A percentile compares a stretch with the other conserved stretches of the same genome.
Conservation (phyloP, 2,113 vertebrate genomes). For the Barnardius zonarius region DNA sequence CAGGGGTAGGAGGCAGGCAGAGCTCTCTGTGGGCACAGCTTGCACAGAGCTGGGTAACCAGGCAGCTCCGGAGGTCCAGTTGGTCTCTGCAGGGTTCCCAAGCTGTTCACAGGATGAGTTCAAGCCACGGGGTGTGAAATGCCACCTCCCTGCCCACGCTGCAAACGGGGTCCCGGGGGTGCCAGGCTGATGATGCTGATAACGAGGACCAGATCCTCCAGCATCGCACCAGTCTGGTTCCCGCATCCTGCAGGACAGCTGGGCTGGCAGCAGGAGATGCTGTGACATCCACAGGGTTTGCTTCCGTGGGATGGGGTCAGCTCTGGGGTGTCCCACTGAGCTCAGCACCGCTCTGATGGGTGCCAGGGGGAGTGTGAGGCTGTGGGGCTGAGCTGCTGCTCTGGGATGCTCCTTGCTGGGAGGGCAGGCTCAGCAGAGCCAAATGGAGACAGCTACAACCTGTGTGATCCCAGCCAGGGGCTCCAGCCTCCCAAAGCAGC, state of each 20-base stretch:
- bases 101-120: not conserved
- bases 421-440: not conserved
- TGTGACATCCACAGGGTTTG: fast-evolving
- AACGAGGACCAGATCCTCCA: not conserved
- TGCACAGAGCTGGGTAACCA: not conserved
- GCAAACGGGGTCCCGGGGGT: not conserved
- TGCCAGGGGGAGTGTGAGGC: fast-evolving
- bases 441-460: too few relatives aligned
- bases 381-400: not conserved
- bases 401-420: not conserved
- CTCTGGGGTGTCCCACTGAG: not conserved
- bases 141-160: not conserved
- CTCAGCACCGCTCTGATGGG: fast-evolving
- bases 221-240: not conserved
- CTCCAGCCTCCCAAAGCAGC: not conserved
- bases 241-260: not conserved
- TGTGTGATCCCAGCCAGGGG: fast-evolving
- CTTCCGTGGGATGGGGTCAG: not conserved
- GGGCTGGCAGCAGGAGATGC: not conserved
- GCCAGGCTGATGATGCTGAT: not conserved
- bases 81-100: not conserved
- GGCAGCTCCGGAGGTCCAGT: not conserved
- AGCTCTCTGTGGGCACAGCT: not conserved
- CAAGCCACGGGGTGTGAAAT: not conserved
- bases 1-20: not conserved